These are phyloP conservation scores for Cyprinella venusta DNA, from an alignment of 2,797 vertebrate genomes.

Conservation along the genomic window DNA sequence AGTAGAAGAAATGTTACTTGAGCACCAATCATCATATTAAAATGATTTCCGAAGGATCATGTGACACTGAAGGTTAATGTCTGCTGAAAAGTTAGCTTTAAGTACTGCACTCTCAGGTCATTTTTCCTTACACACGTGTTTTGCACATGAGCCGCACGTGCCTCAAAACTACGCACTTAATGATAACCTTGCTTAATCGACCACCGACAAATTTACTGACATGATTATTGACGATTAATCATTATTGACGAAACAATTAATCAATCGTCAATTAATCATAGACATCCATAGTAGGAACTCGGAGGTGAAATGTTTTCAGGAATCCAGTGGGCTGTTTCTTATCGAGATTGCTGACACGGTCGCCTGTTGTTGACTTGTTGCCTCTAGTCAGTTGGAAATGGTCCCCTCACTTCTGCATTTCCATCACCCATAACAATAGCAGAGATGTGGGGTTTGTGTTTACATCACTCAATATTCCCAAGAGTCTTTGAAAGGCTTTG, in stretches of 20 bases:
- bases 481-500: slow-evolving; percentile 67
- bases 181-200: not conserved
- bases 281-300: not conserved
- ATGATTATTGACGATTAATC: not conserved
- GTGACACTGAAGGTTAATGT: not conserved
- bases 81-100: not conserved
- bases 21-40: not conserved
- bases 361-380: slow-evolving; percentile 20
- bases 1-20: not conserved
- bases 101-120: no score
- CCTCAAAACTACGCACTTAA: not conserved
- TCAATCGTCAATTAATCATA: not conserved
- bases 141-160: not conserved
- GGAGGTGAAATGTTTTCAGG: slow-evolving; percentile 3
- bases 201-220: not conserved
- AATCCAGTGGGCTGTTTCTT: slow-evolving; percentile 7
- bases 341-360: not conserved
- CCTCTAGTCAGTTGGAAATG: slow-evolving; percentile 27
- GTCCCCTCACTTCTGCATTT: slow-evolving; percentile 39
- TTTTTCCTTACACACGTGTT: not conserved
- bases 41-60: not conserved
- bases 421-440: slow-evolving; percentile 56
- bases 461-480: slow-evolving; percentile 70
- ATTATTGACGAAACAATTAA: not conserved
- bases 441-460: slow-evolving; percentile 65